Percentiles rank a stretch among this genome's conserved stretches.
phyloP scores from a whole-genome alignment of 2,113 vertebrate genomes.

The Lontra canadensis region DNA sequence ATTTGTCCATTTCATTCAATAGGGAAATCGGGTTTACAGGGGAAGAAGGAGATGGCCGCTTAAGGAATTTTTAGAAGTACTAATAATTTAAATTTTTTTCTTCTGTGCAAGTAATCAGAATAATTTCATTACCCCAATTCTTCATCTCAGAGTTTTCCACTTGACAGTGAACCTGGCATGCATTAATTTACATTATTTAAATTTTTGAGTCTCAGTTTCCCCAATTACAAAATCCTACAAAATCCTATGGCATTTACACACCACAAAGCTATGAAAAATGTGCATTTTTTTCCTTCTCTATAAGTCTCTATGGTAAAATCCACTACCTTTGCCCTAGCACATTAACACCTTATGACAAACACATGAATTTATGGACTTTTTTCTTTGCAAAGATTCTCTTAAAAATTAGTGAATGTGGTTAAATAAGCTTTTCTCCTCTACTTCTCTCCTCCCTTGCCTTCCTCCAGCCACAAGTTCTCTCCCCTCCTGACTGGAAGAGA shows the following conservation, averaged over 20 bases:
- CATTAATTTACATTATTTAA: slow-evolving; percentile 25
- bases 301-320: neutral
- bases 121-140: slow-evolving; percentile 27
- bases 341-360: slow-evolving; percentile 4
- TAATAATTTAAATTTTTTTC: slow-evolving; percentile 3
- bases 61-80: neutral
- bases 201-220: slow-evolving; percentile 1
- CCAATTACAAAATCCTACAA: neutral
- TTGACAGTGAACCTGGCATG: neutral
- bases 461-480: neutral
- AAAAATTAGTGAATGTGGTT: neutral
- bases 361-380: neutral
- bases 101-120: slow-evolving; percentile 10
- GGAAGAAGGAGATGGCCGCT: neutral
- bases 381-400: neutral
- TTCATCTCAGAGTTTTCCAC: slow-evolving; percentile 6
- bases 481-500: neutral
- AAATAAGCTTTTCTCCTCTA: neutral
- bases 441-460: neutral
- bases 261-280: neutral
- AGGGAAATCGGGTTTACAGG: neutral
- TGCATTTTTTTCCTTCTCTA: neutral
- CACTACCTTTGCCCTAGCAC: neutral
- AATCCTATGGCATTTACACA: neutral
- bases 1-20: neutral